phyloP scores from a whole-genome alignment of 2,888 invertebrate species.

The Hermaeophaga mercurialis region DNA sequence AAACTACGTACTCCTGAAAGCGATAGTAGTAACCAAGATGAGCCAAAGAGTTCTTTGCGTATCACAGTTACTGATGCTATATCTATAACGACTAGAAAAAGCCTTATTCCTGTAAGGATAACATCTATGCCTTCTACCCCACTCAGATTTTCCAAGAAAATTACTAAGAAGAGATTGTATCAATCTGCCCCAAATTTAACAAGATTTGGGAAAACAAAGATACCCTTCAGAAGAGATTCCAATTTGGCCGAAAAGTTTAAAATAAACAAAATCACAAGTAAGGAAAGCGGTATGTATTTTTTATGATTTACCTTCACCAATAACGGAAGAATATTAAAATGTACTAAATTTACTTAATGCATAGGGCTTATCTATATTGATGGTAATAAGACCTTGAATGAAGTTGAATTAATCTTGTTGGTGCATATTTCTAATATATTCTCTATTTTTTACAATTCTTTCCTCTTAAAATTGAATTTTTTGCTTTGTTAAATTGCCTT shows the following conservation, averaged over 20 bases:
- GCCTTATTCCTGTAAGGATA: conserved; percentile 60
- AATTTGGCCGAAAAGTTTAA: conserved; percentile 20
- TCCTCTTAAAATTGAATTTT: no score
- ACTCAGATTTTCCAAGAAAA: conserved; percentile 47
- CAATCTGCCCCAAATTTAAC: conserved; percentile 52
- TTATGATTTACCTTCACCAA: no score
- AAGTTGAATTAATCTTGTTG: no score
- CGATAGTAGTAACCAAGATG: conserved; percentile 70
- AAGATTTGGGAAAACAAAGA: conserved; percentile 38
- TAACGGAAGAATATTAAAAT: no score
- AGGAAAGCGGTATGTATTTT: conserved; percentile 1
- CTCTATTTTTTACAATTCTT: no score
- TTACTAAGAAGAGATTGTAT: conserved; percentile 46
- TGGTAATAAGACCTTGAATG: no score
- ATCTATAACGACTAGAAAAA: conserved; percentile 46
- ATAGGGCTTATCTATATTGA: no score
- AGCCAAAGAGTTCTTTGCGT: conserved; percentile 43
- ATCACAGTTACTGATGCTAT: conserved; percentile 47
- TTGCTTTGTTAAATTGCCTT: no score
- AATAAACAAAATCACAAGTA: conserved; percentile 2
- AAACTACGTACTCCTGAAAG: conserved; percentile 86
- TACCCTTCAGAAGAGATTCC: conserved; percentile 41
- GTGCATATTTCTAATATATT: no score
- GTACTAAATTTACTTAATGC: no score
- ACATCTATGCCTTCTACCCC: conserved; percentile 53